These are phyloP conservation scores for Acanthis flammea DNA, from an alignment of 2,797 vertebrate species.

Conservation along the genomic window DNA sequence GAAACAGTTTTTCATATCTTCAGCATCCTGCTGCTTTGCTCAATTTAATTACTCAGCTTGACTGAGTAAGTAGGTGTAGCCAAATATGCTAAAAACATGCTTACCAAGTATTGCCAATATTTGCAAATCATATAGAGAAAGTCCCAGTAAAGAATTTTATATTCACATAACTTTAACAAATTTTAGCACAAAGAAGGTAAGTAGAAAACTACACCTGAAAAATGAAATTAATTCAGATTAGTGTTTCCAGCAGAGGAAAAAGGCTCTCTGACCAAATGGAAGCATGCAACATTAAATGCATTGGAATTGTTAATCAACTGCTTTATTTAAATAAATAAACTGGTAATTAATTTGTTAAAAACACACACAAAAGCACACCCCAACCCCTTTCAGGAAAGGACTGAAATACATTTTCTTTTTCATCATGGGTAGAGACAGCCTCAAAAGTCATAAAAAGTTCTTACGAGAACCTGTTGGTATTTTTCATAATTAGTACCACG, in stretches of 20 bases:
- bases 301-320: not conserved
- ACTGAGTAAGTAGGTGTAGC: not conserved
- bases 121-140: not conserved
- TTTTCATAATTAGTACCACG: not conserved
- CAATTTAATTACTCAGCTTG: not conserved
- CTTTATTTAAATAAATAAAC: not conserved
- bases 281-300: not conserved
- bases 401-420: not conserved
- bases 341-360: not conserved
- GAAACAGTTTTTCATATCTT: not conserved
- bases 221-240: not conserved
- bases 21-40: not conserved
- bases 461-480: not conserved
- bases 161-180: not conserved
- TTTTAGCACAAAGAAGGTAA: not conserved
- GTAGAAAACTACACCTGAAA: not conserved
- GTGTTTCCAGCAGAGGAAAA: not conserved
- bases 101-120: not conserved
- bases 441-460: not conserved
- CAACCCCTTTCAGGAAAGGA: not conserved
- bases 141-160: not conserved
- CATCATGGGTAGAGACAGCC: not conserved
- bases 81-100: not conserved
- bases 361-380: rapidly evolving
- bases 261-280: not conserved